A percentile compares a stretch with the other conserved stretches of the same genome.
These are phyloP conservation scores for Meandrina meandrites DNA, from an alignment of 92 coral and sea anemone species.

Conservation along the genomic window DNA sequence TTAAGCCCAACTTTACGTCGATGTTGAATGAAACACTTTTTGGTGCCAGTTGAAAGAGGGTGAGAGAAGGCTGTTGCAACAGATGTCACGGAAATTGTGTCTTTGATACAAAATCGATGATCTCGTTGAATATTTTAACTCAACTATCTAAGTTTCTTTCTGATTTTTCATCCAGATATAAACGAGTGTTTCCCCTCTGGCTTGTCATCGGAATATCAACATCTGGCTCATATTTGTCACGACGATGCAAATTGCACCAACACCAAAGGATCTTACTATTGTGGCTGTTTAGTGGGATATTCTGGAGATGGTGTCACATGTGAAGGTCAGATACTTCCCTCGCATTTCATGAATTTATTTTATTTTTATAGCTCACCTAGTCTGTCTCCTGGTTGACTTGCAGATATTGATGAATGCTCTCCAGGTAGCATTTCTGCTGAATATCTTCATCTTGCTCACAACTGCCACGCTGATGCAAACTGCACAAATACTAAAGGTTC, in stretches of 20 bases:
- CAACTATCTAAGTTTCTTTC: background rate
- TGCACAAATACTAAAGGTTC: constrained; percentile 79
- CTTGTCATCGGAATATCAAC: constrained; percentile 31
- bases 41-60: background rate
- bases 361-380: background rate
- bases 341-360: background rate
- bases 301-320: constrained; percentile 79
- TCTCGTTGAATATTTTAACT: background rate
- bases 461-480: constrained; percentile 74
- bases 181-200: constrained; percentile 53
- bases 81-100: background rate
- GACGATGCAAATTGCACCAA: constrained; percentile 76
- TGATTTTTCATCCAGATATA: constrained; percentile 29
- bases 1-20: background rate
- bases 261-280: constrained; percentile 74
- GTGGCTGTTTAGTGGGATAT: constrained; percentile 67
- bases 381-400: background rate
- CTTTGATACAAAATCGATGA: background rate
- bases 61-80: background rate
- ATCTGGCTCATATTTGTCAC: constrained; percentile 61
- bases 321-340: constrained; percentile 31
- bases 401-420: constrained; percentile 64
- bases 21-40: background rate
- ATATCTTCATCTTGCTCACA: constrained; percentile 65
- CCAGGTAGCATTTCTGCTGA: constrained; percentile 45